These are phyloP conservation scores for Tupaia tana DNA, from an alignment of 2,113 vertebrate species.

Conservation along the genomic window DNA sequence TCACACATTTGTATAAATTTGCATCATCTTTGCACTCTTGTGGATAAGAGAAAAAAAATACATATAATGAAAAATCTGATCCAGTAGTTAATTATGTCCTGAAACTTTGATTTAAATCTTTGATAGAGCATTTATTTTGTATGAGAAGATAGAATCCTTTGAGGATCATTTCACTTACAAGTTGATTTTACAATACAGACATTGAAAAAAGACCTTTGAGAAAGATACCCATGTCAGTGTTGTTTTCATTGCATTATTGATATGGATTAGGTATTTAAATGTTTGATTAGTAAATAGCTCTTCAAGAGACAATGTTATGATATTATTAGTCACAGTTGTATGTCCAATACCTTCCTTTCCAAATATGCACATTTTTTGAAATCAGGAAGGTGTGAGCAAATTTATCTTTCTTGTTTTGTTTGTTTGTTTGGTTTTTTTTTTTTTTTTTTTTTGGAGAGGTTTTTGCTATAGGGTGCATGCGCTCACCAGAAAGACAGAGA, in stretches of 20 bases:
- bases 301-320: background rate
- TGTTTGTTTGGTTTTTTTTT: too few species aligned
- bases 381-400: background rate
- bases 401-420: background rate
- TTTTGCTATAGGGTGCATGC: too few species aligned
- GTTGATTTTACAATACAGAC: background rate
- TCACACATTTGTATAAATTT: background rate
- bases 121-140: background rate
- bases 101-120: constrained; percentile 5
- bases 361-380: background rate
- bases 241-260: background rate
- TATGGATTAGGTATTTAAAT: background rate
- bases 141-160: background rate
- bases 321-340: background rate
- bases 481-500: too few species aligned
- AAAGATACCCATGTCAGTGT: background rate
- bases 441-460: too few species aligned
- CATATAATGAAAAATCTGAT: constrained; percentile 5
- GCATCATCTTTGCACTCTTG: background rate
- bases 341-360: background rate
- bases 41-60: background rate
- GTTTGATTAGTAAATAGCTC: background rate
- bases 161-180: background rate
- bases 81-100: background rate
- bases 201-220: background rate